These are phyloP conservation scores for Ctenochaetus hawaiiensis DNA, from an alignment of 2,797 vertebrate species.

Conservation along the genomic window DNA sequence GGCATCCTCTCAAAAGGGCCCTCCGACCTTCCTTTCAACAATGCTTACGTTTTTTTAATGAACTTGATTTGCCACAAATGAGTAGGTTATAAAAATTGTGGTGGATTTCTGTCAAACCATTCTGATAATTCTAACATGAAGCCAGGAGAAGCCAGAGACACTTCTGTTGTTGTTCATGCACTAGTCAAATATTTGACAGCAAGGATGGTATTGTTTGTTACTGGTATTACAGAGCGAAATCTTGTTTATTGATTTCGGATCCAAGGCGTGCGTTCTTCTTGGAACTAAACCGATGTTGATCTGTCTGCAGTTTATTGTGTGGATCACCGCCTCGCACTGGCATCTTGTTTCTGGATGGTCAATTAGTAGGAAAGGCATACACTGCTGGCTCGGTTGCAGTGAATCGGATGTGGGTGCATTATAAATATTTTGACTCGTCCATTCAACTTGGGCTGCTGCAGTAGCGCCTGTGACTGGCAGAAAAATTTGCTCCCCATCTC, in stretches of 20 bases:
- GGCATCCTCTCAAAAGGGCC: not conserved
- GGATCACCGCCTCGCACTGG: not conserved
- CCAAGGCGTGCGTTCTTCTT: not conserved
- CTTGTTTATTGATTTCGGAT: constrained; percentile 8
- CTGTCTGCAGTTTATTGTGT: not conserved
- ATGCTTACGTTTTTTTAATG: not conserved
- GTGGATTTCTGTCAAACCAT: not conserved
- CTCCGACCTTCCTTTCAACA: not conserved
- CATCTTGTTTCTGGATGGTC: not conserved
- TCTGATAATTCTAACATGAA: not conserved
- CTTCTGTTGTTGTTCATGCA: not conserved
- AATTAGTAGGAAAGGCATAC: not conserved
- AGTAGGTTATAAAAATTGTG: not conserved
- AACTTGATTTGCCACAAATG: not conserved
- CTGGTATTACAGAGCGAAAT: constrained; percentile 1
- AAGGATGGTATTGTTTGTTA: not conserved
- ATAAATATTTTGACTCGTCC: constrained; percentile 3
- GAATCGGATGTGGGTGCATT: not conserved
- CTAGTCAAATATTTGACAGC: not conserved
- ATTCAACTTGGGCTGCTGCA: not conserved
- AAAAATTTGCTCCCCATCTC: not conserved
- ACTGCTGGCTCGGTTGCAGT: not conserved
- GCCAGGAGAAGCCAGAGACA: not conserved
- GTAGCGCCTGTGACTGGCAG: constrained; percentile 23
- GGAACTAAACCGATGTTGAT: not conserved